Evolutionary conservation across 1,140 invertebrate genomes (phyloP).

Genomic region (Heterodera carotae): DNA sequence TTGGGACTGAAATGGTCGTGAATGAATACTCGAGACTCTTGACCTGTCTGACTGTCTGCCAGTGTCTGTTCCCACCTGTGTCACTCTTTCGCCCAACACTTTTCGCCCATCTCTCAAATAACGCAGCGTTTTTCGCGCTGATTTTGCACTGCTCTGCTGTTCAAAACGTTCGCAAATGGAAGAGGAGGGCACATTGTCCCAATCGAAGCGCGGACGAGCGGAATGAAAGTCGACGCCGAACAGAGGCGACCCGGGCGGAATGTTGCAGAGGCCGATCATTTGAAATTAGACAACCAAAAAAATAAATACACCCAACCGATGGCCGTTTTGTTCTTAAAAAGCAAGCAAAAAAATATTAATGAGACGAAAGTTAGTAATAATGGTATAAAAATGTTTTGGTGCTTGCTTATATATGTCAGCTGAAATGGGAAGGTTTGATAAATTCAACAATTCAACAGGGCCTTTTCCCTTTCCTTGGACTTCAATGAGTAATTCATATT

Average conservation of each 20-base stretch:
- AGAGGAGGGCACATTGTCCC: constrained; percentile 1
- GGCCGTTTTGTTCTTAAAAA: neutral
- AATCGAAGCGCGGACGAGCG: neutral
- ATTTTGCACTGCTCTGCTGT: neutral
- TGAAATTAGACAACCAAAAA: neutral
- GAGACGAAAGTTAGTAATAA: too few relatives aligned
- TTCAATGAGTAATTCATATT: too few relatives aligned
- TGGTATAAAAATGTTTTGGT: too few relatives aligned
- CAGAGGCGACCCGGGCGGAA: constrained; percentile 3
- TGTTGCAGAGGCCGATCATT: constrained; percentile 8
- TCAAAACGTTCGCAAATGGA: neutral
- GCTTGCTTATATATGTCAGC: too few relatives aligned
- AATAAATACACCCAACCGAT: neutral
- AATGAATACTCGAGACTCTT: neutral
- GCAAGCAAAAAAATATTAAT: too few relatives aligned
- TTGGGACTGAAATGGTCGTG: neutral
- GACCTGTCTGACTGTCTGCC: too few relatives aligned
- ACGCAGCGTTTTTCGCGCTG: neutral
- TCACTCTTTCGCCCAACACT: neutral
- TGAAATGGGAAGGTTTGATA: too few relatives aligned
- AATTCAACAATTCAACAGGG: too few relatives aligned
- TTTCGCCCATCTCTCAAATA: constrained; percentile 12
- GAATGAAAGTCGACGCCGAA: neutral
- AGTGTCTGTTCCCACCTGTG: neutral
- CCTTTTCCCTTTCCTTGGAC: too few relatives aligned